Conservation (phyloP, 2,113 vertebrate genomes). For the Tyrannus savana region DNA sequence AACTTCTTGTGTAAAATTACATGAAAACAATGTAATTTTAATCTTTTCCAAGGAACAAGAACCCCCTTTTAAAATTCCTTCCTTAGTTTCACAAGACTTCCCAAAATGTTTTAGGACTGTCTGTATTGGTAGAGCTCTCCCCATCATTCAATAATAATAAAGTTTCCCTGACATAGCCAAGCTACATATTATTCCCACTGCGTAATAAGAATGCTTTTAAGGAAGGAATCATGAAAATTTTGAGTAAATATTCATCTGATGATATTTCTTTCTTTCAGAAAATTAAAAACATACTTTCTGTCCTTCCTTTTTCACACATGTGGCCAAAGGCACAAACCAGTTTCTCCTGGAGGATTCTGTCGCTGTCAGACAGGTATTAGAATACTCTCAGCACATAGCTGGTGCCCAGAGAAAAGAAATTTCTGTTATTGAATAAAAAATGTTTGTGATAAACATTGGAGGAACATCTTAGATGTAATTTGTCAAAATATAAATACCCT, state of each 20-base stretch:
- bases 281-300: not conserved
- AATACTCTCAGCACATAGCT: not conserved
- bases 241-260: not conserved
- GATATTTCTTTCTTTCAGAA: not conserved
- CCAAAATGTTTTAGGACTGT: not conserved
- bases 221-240: not conserved
- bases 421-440: not conserved
- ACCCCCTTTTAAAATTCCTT: not conserved
- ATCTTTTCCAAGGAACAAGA: not conserved
- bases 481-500: not conserved
- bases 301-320: not conserved
- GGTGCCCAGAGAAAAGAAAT: not conserved
- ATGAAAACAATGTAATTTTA: not conserved
- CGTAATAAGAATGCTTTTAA: not conserved
- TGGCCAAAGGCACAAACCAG: not conserved
- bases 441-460: not conserved
- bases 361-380: not conserved
- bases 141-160: not conserved
- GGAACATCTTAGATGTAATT: not conserved
- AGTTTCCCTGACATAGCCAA: not conserved
- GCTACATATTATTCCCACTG: not conserved
- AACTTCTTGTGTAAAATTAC: not conserved
- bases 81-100: not conserved
- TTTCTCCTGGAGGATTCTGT: not conserved
- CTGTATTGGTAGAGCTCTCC: not conserved